Evolutionary conservation across 2,888 invertebrate species (phyloP).

Genomic region (Caenorhabditis sp.): DNA sequence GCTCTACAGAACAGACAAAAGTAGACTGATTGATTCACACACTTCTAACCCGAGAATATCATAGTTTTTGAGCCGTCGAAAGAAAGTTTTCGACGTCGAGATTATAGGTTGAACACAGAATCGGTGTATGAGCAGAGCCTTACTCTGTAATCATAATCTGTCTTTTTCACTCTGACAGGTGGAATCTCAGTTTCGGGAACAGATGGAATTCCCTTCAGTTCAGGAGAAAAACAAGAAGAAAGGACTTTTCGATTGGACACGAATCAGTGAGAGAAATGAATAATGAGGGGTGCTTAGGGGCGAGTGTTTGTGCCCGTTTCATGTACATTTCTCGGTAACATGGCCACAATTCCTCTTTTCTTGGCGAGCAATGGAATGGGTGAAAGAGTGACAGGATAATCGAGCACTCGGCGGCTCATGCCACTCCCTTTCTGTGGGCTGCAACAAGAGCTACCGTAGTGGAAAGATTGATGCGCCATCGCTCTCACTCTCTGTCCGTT

Average conservation of each 20-base stretch:
- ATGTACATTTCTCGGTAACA: neutral
- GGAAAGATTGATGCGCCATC: neutral
- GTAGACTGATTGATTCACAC: too few relatives aligned
- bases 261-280: neutral
- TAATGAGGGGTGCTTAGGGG: slow-evolving; percentile 10
- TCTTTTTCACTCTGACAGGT: too few relatives aligned
- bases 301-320: neutral
- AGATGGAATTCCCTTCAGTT: slow-evolving; percentile 3
- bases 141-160: too few relatives aligned
- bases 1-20: too few relatives aligned
- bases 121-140: too few relatives aligned
- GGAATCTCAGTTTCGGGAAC: too few relatives aligned
- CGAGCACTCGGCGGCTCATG: too few relatives aligned
- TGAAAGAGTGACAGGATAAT: neutral
- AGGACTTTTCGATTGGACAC: neutral
- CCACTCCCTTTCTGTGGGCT: neutral
- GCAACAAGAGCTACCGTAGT: too few relatives aligned
- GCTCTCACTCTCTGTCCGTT: neutral
- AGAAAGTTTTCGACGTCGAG: too few relatives aligned
- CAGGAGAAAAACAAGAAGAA: neutral
- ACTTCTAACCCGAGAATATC: too few relatives aligned
- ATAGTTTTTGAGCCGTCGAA: too few relatives aligned
- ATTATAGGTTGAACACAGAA: too few relatives aligned
- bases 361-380: neutral
- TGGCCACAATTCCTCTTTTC: neutral